These are phyloP conservation scores for Parthenolecanium corni DNA, from an alignment of 2,888 invertebrate species.

Conservation along the genomic window DNA sequence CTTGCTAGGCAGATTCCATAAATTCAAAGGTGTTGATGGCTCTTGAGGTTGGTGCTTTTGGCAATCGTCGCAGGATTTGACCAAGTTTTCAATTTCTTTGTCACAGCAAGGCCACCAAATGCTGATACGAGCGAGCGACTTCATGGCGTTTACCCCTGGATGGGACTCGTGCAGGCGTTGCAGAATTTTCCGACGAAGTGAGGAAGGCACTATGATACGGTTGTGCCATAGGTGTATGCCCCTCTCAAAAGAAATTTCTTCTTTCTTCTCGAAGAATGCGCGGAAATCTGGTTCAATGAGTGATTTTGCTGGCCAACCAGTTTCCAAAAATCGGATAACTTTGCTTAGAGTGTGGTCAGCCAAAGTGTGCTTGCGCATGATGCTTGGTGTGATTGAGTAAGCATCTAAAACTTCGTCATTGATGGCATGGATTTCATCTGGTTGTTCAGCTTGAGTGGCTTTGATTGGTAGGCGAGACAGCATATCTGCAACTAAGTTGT, in stretches of 20 bases:
- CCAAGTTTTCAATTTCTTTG: conserved; percentile 30
- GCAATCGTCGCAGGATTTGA: conserved; percentile 31
- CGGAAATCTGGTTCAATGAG: not conserved
- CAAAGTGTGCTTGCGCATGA: not conserved
- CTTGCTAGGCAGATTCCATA: conserved; percentile 32
- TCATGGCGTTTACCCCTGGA: conserved; percentile 32
- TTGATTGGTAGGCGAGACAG: conserved; percentile 3
- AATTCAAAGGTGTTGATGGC: conserved; percentile 29
- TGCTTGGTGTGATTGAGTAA: not conserved
- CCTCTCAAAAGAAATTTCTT: conserved; percentile 4
- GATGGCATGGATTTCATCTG: not conserved
- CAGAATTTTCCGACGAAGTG: not conserved
- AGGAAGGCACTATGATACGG: conserved; percentile 24
- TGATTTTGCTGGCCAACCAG: conserved; percentile 7
- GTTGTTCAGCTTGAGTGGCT: not conserved
- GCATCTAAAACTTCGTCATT: not conserved
- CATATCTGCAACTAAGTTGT: conserved; percentile 13
- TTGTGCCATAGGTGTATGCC: not conserved
- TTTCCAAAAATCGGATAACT: conserved; percentile 1
- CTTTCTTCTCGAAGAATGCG: not conserved
- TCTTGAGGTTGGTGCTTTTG: conserved; percentile 30
- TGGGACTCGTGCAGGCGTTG: conserved; percentile 29
- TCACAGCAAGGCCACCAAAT: conserved; percentile 32
- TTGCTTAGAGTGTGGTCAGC: conserved; percentile 3
- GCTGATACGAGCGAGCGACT: conserved; percentile 32